phyloP scores from a whole-genome alignment of 2,888 invertebrate species.

The Tryphoninae sp. region DNA sequence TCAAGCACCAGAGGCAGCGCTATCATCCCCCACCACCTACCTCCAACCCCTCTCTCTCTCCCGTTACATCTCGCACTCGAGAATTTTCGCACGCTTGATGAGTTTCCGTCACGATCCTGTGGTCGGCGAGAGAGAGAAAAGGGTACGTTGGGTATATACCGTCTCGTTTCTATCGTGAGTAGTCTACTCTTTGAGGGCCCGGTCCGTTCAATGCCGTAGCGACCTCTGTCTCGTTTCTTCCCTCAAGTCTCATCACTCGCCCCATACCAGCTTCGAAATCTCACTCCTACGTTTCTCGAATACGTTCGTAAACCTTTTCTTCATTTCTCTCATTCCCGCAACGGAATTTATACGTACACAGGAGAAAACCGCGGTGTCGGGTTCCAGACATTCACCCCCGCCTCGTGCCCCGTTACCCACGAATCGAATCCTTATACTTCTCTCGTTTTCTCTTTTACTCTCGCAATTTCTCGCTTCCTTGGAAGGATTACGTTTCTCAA shows the following conservation, averaged over 20 bases:
- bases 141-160: conserved; percentile 12
- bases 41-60: neutral
- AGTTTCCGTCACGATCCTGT: conserved; percentile 76
- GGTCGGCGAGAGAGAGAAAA: conserved; percentile 60
- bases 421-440: neutral
- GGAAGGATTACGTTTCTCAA: conserved; percentile 27
- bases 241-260: conserved; percentile 49
- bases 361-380: conserved; percentile 32
- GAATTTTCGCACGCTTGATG: conserved; percentile 78
- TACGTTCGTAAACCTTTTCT: conserved; percentile 35
- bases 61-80: conserved; percentile 63
- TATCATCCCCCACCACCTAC: conserved; percentile 42
- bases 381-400: conserved; percentile 30
- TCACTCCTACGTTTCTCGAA: conserved; percentile 43
- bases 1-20: conserved; percentile 60
- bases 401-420: neutral
- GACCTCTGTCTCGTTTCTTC: conserved; percentile 55
- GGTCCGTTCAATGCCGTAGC: conserved; percentile 59
- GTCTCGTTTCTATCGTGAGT: conserved; percentile 63
- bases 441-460: neutral
- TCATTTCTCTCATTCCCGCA: conserved; percentile 42
- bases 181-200: conserved; percentile 60
- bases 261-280: conserved; percentile 20
- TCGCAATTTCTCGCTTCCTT: conserved; percentile 32
- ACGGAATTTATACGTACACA: neutral